Base-by-base conservation (phyloP, 1,140 invertebrate species). In the Apis florea region DNA sequence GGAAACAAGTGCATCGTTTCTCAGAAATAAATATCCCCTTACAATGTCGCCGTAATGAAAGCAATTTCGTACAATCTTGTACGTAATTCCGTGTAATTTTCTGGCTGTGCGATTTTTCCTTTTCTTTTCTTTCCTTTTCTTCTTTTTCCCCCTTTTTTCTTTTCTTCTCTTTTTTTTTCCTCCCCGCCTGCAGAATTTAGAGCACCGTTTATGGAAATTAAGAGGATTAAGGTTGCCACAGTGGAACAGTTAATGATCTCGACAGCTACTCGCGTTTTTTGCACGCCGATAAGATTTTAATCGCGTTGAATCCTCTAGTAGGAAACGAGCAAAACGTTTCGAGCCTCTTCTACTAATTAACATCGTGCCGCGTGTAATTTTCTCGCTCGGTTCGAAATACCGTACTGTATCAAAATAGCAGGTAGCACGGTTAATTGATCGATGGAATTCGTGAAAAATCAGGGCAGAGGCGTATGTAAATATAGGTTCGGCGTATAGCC, bases 1-100 rank as follows among this genome's bases (percentile, higher is more conserved):
- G 70, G n/a, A 56, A 47, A 72, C 54, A 21, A 12, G 3, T 11
- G 54, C 56, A 24, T 13, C 54, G n/a, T 40, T 72, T 58, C 54
- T 58, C 21, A 40, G n/a, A 72, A 72, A 72, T 59, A 59, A 72
- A 72, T 24, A 72, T 47, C 54, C 15, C 21, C n/a, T n/a, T 47
- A 73, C 56, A 73, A 47, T 73, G 70, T 59, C 70, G 70, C 31
- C 54, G 40, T 59, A 73, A 73, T 73, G 56, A 59, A 73, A 73
- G 56, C 40, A 58, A 73, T 73, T 47, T 73, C 40, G 54, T 17
- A 59, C 54, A 47, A 73, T 73, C 56, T 58, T 21, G 56, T 31
- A 31, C 21, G 31, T 59, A 73, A 59, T 73, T 58, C 31, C 70
- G 56, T 72, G 53, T 73, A 73, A 73, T 59, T 59, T 73, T 73